Base-by-base conservation (phyloP, 2,888 invertebrate species). In the Epinotia bilunana region DNA sequence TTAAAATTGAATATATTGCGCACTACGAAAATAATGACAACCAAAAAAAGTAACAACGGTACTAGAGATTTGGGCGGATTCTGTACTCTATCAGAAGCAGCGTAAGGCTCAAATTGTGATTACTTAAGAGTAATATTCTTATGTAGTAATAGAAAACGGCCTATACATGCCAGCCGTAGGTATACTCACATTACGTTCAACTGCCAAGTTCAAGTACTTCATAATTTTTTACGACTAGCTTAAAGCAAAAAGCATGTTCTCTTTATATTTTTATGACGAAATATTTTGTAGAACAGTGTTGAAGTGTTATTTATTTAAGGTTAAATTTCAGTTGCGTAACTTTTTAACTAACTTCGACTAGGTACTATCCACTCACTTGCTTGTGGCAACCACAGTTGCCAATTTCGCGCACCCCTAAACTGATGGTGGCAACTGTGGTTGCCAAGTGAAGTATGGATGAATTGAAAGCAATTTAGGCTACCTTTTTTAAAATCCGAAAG, bases 191-290 rank as follows among this genome's bases (percentile, higher is more conserved):
- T 68, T 33, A 63, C 39, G 61, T 61, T 13, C n/a, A 43, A 73
- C 46, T 73, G 57, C 28, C 46, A 28, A 62, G 68, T 63, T 62
- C 55, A 23, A 68, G 43, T 53, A 61, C 39, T 28, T 18, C 61
- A 62, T 73, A 73, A 46, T 61, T 28, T 73, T 73, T 73, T 73
- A 73, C 57, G 68, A 43, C 55, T 57, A 16, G 39, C 62, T 62
- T 73, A 62, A 73, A 73, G 63, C 55, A 55, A 43, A 73, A 73
- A 55, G 43, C 67, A 12, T 73, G 68, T 69, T 68, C 16, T 46
- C 16, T 39, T 12, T 60, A 58, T 64, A n/a, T 28, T 69, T 60
- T 61, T 49, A 64, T 39, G 53, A 43, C 28, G 20, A 23, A 28
- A 64, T 55, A 28, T 39, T 55, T 57, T 46, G 23, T 16, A 12